Evolutionary conservation across 2,113 vertebrate genomes (phyloP).

Genomic region (Gasterosteus nipponicus): DNA sequence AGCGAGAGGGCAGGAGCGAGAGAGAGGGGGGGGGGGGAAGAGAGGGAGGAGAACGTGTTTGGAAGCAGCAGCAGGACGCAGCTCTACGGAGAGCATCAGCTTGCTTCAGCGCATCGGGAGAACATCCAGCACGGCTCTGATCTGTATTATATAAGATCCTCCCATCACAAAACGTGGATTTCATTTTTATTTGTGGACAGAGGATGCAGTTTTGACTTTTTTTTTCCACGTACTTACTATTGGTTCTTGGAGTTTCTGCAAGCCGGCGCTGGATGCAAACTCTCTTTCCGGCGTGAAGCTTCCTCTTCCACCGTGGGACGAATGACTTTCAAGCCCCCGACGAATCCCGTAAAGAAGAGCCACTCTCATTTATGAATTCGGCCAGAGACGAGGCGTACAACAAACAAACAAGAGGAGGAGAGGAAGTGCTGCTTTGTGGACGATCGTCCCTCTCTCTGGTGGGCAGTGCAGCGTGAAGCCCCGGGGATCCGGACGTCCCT

Average conservation of each 20-base stretch:
- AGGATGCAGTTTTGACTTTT: background rate
- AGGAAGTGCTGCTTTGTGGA: slow-evolving; percentile 22
- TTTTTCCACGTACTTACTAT: background rate
- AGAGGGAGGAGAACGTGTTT: slow-evolving; percentile 10
- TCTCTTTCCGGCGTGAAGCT: background rate
- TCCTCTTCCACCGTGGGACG: background rate
- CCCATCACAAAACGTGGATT: slow-evolving; percentile 13
- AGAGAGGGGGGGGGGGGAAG: slow-evolving; percentile 1
- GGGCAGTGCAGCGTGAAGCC: slow-evolving; percentile 58
- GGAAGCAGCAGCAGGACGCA: slow-evolving; percentile 18
- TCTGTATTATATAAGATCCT: slow-evolving; percentile 13
- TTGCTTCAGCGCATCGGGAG: slow-evolving; percentile 23
- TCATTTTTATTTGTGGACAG: background rate
- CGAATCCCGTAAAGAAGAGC: background rate
- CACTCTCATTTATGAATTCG: background rate
- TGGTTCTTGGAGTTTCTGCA: background rate
- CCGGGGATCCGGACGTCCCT: slow-evolving; percentile 38
- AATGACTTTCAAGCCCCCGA: background rate
- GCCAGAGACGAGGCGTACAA: background rate
- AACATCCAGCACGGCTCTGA: slow-evolving; percentile 20
- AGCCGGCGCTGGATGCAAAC: background rate
- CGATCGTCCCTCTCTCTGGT: slow-evolving; percentile 5
- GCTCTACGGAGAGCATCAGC: slow-evolving; percentile 34
- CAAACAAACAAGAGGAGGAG: background rate
- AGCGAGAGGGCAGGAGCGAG: background rate